Evolutionary conservation across 2,888 invertebrate species (phyloP).

Genomic region (Lymantria monacha): DNA sequence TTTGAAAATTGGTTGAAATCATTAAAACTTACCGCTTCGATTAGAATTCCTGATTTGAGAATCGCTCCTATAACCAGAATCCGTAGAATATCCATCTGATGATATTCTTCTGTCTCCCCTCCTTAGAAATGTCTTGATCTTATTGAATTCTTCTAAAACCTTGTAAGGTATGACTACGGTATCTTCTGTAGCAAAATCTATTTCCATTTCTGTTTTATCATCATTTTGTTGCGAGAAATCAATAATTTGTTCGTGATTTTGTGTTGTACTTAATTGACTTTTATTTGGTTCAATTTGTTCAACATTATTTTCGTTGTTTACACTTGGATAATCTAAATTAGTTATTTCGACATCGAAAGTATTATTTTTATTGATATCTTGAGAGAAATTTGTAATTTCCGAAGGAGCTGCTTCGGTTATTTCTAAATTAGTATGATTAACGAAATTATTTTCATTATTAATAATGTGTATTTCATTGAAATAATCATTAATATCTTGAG

Average conservation of each 20-base stretch:
- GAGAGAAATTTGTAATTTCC: not conserved
- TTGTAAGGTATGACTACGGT: conserved; percentile 54
- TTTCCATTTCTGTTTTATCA: conserved; percentile 9
- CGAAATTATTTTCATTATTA: not conserved
- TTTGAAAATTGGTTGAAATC: too few relatives aligned
- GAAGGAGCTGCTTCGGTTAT: not conserved
- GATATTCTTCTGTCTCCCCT: conserved; percentile 27
- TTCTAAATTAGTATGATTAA: not conserved
- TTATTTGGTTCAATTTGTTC: not conserved
- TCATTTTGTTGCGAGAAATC: not conserved
- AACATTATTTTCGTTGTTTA: not conserved
- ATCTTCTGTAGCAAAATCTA: conserved; percentile 9
- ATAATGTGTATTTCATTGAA: conserved; percentile 14
- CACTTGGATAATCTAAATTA: not conserved
- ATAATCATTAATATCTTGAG: conserved; percentile 18
- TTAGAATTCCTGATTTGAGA: conserved; percentile 42
- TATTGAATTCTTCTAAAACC: conserved; percentile 63
- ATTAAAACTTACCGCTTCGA: conserved; percentile 22
- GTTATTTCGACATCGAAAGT: not conserved
- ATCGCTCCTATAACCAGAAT: conserved; percentile 62
- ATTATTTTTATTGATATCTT: not conserved
- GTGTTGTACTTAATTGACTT: too few relatives aligned
- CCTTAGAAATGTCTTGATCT: conserved; percentile 50
- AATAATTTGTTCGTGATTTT: not conserved
- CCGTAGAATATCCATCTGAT: conserved; percentile 37